Evolutionary conservation across 2,797 vertebrate species (phyloP).

Genomic region (Neosilurus hyrtlii): DNA sequence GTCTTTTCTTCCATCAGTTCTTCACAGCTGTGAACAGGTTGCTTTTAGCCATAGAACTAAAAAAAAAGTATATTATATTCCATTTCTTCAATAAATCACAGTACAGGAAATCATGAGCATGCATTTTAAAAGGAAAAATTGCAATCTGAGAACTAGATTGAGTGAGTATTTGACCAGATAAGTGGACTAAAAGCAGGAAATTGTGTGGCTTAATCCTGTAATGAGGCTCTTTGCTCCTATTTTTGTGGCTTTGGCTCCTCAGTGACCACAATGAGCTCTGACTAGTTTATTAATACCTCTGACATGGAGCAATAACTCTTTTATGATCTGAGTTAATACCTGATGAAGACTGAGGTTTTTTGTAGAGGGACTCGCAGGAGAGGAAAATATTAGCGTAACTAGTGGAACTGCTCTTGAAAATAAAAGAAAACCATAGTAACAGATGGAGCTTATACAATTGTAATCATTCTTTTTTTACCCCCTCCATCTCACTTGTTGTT

Average conservation of each 20-base stretch:
- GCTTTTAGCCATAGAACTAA: background rate
- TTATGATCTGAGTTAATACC: background rate
- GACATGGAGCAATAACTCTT: background rate
- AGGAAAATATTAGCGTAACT: background rate
- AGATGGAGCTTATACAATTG: background rate
- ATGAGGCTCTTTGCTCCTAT: constrained; percentile 21
- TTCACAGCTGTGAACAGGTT: background rate
- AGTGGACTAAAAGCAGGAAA: constrained; percentile 34
- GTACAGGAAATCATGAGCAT: background rate
- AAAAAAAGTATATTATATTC: background rate
- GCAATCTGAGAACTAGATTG: background rate
- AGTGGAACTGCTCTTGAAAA: constrained; percentile 2
- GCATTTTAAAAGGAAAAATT: background rate
- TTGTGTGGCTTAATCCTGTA: constrained; percentile 25
- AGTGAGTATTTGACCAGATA: constrained; percentile 25
- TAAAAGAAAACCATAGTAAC: background rate
- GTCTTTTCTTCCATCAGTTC: background rate
- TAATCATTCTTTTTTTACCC: no score
- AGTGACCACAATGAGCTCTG: constrained; percentile 13
- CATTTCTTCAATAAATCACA: background rate
- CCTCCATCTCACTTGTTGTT: background rate
- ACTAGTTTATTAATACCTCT: constrained; percentile 24
- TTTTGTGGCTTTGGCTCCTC: constrained; percentile 14
- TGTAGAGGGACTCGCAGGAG: background rate
- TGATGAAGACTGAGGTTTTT: background rate